A percentile compares a stretch with the other conserved stretches of the same genome.
phyloP scores from a whole-genome alignment of 2,113 vertebrate genomes.

The Vicugna pacos region DNA sequence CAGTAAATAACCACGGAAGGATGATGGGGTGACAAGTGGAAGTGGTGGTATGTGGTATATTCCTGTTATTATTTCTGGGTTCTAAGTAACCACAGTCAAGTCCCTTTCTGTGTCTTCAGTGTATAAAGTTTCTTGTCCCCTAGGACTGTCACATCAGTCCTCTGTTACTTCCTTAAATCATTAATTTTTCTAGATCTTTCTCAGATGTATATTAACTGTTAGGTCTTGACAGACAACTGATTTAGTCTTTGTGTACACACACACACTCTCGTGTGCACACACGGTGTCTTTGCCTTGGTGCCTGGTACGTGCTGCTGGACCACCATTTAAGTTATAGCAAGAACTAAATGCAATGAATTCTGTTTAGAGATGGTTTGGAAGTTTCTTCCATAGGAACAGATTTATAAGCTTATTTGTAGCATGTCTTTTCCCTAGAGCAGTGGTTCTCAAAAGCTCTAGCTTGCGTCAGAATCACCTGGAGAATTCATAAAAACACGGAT shows the following conservation, averaged over 20 bases:
- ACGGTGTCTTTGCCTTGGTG: not conserved
- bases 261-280: not conserved
- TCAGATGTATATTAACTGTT: not conserved
- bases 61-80: not conserved
- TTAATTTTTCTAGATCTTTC: not conserved
- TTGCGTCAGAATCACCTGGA: not conserved
- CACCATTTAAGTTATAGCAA: not conserved
- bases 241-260: not conserved
- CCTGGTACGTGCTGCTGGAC: not conserved
- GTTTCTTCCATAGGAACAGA: not conserved
- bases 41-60: not conserved
- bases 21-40: not conserved
- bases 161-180: not conserved
- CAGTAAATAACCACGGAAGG: not conserved
- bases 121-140: not conserved
- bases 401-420: not conserved
- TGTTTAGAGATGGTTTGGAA: not conserved
- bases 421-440: not conserved
- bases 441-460: not conserved
- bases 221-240: not conserved
- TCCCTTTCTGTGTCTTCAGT: not conserved
- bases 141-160: not conserved
- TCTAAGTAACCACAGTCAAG: not conserved
- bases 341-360: not conserved
- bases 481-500: not conserved